Evolutionary conservation across 92 coral and sea anemone species (phyloP).

Genomic region (Siderastrea radians): DNA sequence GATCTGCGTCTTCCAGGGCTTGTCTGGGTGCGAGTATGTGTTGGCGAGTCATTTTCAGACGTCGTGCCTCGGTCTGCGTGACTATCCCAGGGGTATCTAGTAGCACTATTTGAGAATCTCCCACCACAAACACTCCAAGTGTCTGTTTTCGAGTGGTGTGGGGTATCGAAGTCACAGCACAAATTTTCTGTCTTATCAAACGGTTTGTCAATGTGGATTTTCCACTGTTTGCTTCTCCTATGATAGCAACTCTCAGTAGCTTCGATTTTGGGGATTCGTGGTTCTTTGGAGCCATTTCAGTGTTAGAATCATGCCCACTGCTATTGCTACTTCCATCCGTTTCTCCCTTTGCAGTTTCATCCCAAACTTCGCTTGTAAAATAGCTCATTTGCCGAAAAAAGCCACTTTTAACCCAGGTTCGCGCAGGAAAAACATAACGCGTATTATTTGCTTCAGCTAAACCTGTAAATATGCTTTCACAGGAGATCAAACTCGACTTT

Average conservation of each 20-base stretch:
- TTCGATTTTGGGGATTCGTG: slow-evolving; percentile 40
- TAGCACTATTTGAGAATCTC: slow-evolving; percentile 79
- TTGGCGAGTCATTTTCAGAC: slow-evolving; percentile 93
- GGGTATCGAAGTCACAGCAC: slow-evolving; percentile 93
- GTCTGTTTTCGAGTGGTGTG: slow-evolving; percentile 96
- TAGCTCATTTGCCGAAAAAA: neutral
- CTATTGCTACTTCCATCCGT: neutral
- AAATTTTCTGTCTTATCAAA: slow-evolving; percentile 89
- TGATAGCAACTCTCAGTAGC: slow-evolving; percentile 87
- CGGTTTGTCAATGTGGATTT: slow-evolving; percentile 95
- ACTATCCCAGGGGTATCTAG: slow-evolving; percentile 98
- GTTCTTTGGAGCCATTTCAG: slow-evolving; percentile 9
- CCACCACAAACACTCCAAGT: slow-evolving; percentile 77
- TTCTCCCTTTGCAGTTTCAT: neutral
- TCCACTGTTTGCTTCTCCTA: slow-evolving; percentile 98
- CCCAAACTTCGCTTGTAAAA: slow-evolving; percentile 4
- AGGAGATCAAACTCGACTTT: neutral
- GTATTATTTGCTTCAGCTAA: neutral
- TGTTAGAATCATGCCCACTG: neutral
- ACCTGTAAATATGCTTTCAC: neutral
- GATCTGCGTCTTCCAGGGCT: slow-evolving; percentile 88
- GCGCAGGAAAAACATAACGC: neutral
- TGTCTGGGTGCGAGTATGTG: slow-evolving; percentile 91
- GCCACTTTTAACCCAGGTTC: neutral
- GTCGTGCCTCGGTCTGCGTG: slow-evolving; percentile 80